Base-by-base conservation (phyloP, 2,797 vertebrate species). In the Danio tinwini region DNA sequence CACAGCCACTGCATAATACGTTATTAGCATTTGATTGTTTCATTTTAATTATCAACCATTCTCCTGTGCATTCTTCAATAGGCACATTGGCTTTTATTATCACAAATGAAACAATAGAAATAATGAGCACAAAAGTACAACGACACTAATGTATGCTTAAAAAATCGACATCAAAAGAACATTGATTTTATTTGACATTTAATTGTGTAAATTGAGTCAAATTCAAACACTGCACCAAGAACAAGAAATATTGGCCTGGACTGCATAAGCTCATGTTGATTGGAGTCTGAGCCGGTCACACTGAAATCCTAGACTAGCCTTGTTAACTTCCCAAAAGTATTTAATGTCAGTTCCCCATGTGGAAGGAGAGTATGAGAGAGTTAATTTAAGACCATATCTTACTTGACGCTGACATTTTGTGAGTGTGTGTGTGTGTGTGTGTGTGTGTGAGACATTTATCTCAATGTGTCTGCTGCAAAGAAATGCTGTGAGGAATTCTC, bases 401-500 rank as follows among this genome's bases (percentile, higher is more conserved):
- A 59, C 62, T 50, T 50, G 42, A 67, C 17, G 39, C 72, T 85
- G 37, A 17, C 64, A 83, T 76, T 49, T 68, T 62, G 47, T 68
- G 55, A 17, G 79, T 67, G 80, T 55, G 74, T 81, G 76, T 47
- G 78, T 59, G 78, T 55, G 74, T 81, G 76, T 47, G 78, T 59
- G 78, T 21, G 29, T 49, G 73, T 64, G 67, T 70, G 37, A 55
- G 42, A 68, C 62, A 77, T 85, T 67, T 45, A 77, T 70, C 72
- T 81, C 61, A 67, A 52, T 56, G 65, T 63, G 52, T 82, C 72
- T 13, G 37, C 75, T 42, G 59, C 56, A 64, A 50, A 69, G 52
- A 77, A 80, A 74, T 29, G 53, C 52, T 29, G 49, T 50, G 37
- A 59, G 39, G 76, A 83, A 84, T 84, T 84, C 82, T 73, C 82